Evolutionary conservation across 2,797 vertebrate species (phyloP), one percentile per base, ranked within the genome.

Genomic region (Nyctibius grandis): DNA sequence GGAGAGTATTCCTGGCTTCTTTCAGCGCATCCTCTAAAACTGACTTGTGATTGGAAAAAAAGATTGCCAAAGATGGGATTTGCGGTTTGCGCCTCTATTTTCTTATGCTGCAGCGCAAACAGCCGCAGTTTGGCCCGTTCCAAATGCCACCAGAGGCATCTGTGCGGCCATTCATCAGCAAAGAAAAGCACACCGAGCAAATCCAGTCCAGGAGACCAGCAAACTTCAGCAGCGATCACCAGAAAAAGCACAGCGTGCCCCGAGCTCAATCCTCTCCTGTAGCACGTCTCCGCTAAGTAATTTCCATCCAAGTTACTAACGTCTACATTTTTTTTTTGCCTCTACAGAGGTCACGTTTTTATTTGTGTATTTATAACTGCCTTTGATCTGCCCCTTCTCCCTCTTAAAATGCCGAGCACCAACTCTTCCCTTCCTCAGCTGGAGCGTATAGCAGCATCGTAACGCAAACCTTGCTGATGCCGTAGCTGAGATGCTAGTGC

Each of bases 61-160:
- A 28, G n/a, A 25, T 31, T 0, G 9, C 45, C n/a, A 13, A 17
- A 44, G 40, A 20, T 0, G 1, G 45, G 60, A 12, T 15, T 44
- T 61, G 11, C 11, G 44, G 33, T 19, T 67, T 5, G 9, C 7
- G 51, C 31, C 45, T 61, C 54, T 51, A 2, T 6, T 31, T 29
- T 12, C 6, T 59, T 6, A 69, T 1, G 2, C 29, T 15, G 15
- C 19, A 11, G 59, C 13, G 57, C 68, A 48, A 51, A 29, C 53
- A 38, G 60, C 42, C 22, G 68, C 23, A 2, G 18, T 38, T 1
- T 76, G 82, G n/a, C 60, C 87, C 83, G 25, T 70, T 79, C 82
- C 69, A 56, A 42, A 51, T 28, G 67, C 64, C 74, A 76, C 81
- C 72, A 22, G 85, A 61, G 47, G 40, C 53, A 38, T 56, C 87